These are phyloP conservation scores for Channallabes apus DNA, from an alignment of 2,797 vertebrate species.

Conservation along the genomic window DNA sequence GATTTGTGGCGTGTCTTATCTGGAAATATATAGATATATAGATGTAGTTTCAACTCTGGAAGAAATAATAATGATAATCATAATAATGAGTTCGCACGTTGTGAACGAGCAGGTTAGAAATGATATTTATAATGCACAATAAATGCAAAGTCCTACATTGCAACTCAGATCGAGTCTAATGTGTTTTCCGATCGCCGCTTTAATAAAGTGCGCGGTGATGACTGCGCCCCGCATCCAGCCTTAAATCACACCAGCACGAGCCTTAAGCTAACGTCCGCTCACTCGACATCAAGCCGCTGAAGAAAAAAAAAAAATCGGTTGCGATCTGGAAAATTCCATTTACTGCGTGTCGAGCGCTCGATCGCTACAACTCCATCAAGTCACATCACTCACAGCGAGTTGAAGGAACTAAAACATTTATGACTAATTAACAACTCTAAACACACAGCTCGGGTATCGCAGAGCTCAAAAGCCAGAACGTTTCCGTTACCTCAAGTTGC, in stretches of 20 bases:
- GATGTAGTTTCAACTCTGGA: constrained; percentile 3
- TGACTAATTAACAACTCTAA: constrained; percentile 48
- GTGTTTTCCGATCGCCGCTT: background rate
- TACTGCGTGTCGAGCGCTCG: constrained; percentile 48
- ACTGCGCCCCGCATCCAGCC: constrained; percentile 13
- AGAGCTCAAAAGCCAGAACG: constrained; percentile 31
- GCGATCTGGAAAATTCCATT: constrained; percentile 59
- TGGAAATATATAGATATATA: background rate
- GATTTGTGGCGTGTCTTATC: constrained; percentile 16
- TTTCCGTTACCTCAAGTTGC: constrained; percentile 63
- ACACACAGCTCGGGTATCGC: constrained; percentile 29
- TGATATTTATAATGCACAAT: constrained; percentile 11
- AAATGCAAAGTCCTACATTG: background rate
- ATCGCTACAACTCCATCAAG: constrained; percentile 47
- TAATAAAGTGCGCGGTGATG: constrained; percentile 15
- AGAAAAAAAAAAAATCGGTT: constrained; percentile 28
- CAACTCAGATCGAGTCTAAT: background rate
- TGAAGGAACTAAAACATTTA: constrained; percentile 48
- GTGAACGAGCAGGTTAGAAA: background rate
- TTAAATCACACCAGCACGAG: constrained; percentile 20
- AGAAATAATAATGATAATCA: background rate
- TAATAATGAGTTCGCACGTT: background rate
- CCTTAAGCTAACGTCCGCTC: constrained; percentile 22
- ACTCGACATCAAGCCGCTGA: constrained; percentile 40
- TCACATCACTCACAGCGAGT: constrained; percentile 47